Conservation (phyloP, 2,113 vertebrate genomes). For the Mastomys natalensis region DNA sequence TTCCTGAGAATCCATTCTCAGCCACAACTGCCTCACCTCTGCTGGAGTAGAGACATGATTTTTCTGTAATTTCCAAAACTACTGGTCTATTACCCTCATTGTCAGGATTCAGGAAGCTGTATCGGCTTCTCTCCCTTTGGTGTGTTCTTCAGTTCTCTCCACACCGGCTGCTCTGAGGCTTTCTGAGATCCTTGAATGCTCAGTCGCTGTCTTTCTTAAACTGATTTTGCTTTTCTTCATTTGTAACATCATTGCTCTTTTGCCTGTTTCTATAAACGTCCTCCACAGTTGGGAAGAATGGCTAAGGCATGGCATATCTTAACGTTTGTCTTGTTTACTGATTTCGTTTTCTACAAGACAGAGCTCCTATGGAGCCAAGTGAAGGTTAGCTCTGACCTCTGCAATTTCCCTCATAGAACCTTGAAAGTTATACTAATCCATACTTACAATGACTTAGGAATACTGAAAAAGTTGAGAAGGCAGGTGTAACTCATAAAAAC, state of each 20-base stretch:
- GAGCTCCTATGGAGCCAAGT: not conserved
- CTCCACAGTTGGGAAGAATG: not conserved
- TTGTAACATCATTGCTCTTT: not conserved
- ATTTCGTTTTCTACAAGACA: not conserved
- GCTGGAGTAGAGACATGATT: not conserved
- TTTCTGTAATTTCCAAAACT: slow-evolving; percentile 27
- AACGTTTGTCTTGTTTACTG: not conserved
- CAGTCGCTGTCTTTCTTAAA: not conserved
- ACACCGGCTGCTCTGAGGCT: not conserved
- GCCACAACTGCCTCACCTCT: not conserved
- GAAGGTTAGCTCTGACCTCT: not conserved
- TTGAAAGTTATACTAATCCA: not conserved
- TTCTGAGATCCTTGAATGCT: not conserved
- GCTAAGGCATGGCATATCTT: not conserved
- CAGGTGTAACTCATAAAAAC: not conserved
- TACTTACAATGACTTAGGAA: not conserved
- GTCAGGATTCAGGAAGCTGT: not conserved
- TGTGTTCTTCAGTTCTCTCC: not conserved
- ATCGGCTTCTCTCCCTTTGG: too few species aligned
- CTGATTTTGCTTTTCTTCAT: not conserved
- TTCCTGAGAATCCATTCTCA: slow-evolving; percentile 19
- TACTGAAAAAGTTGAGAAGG: not conserved
- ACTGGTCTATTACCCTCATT: not conserved
- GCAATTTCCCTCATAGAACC: not conserved
- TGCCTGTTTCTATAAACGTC: not conserved